Evolutionary conservation across 92 coral and sea anemone genomes (phyloP), one percentile per base, ranked within the genome.

Genomic region (Porites lobata): DNA sequence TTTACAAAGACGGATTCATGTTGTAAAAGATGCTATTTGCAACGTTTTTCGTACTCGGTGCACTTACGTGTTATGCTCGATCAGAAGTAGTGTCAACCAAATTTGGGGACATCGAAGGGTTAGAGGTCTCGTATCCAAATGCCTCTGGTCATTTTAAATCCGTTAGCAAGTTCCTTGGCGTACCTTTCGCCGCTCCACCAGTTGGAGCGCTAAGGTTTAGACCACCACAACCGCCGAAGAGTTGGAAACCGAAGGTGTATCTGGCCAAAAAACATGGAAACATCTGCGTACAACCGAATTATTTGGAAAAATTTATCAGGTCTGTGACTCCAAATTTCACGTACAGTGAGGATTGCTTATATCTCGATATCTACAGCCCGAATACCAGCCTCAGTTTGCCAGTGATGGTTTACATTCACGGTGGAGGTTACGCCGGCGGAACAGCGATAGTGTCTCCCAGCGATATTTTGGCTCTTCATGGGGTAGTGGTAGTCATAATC

Each of bases 111-210:
- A 18, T 62, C 66, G 19, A 62, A 62, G 66, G 66, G 6, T 19
- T 62, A 19, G n/a, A 7, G 20, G 8, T 13, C 17, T 18, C 66
- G 17, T 18, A 18, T 19, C 21, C 22, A 19, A 62, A 62, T 62
- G 66, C 66, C 66, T 15, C 9, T 15, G 66, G 21, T 7, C 89
- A 65, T 64, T 70, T 93, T 62, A 87, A 83, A 62, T 69, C 54
- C 10, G 80, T 89, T 3, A 80, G 78, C 70, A 77, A 77, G 81
- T 89, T 89, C 54, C 89, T 77, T n/a, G 92, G 92, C 52, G 69
- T 89, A 18, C 92, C 92, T 10, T 89, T 73, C 69, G 92, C 92
- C 32, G 67, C 61, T 50, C 85, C 86, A 66, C 92, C 89, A n/a
- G 54, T 89, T n/a, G 81, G 80, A 26, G 50, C 68, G 22, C 85